Evolutionary conservation across 2,113 vertebrate species (phyloP), one percentile per base, ranked within the genome.

Genomic region (Hippopotamus amphibius): DNA sequence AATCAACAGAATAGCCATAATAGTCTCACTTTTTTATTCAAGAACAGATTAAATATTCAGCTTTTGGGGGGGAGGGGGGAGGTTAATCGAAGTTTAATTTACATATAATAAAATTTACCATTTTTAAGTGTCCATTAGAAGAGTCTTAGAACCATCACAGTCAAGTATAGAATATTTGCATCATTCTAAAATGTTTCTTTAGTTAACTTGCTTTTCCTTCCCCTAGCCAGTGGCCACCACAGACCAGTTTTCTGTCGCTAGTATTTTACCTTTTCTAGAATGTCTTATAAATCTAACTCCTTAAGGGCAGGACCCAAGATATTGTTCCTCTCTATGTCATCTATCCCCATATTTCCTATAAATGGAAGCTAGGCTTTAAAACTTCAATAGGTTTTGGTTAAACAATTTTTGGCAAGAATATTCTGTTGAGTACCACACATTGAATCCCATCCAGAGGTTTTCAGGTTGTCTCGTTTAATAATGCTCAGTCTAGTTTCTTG

Each of bases 61-160:
- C 17, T 86, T 90, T 74, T 7, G 6, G 33, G 53, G 37, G 53
- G 33, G 17, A n/a, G 69, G 13, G 30, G 12, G n/a, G 37, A 26
- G 11, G 43, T 88, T 96, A 85, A 85, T 91, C 1, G 12, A 89
- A 41, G 15, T 71, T 92, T 90, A 96, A 95, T 96, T 95, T 90
- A 82, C 3, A 43, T 90, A 41, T 4, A 76, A 43, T 92, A 95
- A 83, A 92, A 88, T 91, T 90, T 5, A 43, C 15, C 10, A 33
- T 92, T 57, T 55, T 80, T 71, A 76, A 88, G 6, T 53, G 28
- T 65, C 72, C 1, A 28, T 89, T 90, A 77, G 48, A 79, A 66
- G 79, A 76, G 8, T 68, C 55, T 82, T 92, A 65, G 37, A 95
- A 79, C 55, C 19, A 66, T 82, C 68, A 83, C 41, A 79, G 41